Evolutionary conservation across 2,888 invertebrate species (phyloP).

Genomic region (Ischnura elegans): DNA sequence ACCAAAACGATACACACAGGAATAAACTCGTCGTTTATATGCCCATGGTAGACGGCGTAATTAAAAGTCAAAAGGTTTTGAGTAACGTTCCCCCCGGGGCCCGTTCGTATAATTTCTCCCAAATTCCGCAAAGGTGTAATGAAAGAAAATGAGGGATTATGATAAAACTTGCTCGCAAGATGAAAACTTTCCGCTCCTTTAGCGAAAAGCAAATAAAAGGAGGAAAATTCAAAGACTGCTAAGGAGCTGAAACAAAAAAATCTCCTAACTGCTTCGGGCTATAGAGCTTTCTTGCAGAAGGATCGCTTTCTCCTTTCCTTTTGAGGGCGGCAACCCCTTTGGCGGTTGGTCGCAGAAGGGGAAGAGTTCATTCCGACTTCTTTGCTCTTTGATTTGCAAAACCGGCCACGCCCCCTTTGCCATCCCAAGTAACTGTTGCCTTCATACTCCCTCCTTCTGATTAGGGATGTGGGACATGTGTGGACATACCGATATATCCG

Average conservation of each 20-base stretch:
- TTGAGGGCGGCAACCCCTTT: background rate
- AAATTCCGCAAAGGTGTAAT: background rate
- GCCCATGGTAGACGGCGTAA: background rate
- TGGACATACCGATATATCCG: no score
- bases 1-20: background rate
- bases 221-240: conserved; percentile 4
- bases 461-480: no score
- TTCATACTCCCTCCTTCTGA: no score
- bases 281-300: background rate
- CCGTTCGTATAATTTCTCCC: background rate
- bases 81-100: background rate
- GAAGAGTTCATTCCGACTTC: background rate
- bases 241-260: background rate
- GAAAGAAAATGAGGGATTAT: background rate
- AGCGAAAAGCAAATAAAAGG: background rate
- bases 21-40: background rate
- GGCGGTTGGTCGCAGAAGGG: background rate
- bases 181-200: background rate
- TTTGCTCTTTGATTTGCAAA: background rate
- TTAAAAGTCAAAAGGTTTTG: conserved; percentile 4
- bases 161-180: background rate
- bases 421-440: no score
- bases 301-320: background rate
- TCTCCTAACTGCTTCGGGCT: background rate
- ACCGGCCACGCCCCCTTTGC: background rate